These are phyloP conservation scores for Phthorimaea operculella DNA, from an alignment of 1,140 invertebrate genomes.

Conservation along the genomic window DNA sequence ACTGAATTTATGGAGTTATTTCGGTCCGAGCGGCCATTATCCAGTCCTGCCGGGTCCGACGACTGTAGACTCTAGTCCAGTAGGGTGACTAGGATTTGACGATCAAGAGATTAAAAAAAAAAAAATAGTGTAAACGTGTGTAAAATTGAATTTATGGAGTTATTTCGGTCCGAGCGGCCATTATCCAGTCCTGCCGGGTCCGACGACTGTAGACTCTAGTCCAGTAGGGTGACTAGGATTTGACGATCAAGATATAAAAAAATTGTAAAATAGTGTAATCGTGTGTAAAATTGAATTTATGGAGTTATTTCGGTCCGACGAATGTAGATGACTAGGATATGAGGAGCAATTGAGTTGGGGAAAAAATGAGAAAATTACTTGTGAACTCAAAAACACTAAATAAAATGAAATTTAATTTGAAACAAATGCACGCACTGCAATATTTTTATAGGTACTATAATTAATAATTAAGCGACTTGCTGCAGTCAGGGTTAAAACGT, in stretches of 20 bases:
- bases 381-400: too few relatives aligned
- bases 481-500: too few relatives aligned
- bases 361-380: too few relatives aligned
- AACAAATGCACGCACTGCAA: too few relatives aligned
- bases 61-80: not conserved
- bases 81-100: not conserved
- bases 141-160: constrained; percentile 12
- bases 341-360: too few relatives aligned
- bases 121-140: not conserved
- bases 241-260: not conserved
- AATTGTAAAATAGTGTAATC: too few relatives aligned
- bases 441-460: too few relatives aligned
- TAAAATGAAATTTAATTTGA: too few relatives aligned
- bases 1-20: constrained; percentile 27
- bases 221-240: not conserved
- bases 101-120: not conserved
- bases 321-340: too few relatives aligned
- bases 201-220: not conserved
- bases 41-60: constrained; percentile 19
- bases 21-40: constrained; percentile 33
- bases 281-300: not conserved
- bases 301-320: constrained; percentile 32
- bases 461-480: too few relatives aligned
- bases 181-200: constrained; percentile 28
- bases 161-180: constrained; percentile 33